Evolutionary conservation across 2,888 invertebrate genomes (phyloP).

Genomic region (Scaptomyza cyrtandrae): DNA sequence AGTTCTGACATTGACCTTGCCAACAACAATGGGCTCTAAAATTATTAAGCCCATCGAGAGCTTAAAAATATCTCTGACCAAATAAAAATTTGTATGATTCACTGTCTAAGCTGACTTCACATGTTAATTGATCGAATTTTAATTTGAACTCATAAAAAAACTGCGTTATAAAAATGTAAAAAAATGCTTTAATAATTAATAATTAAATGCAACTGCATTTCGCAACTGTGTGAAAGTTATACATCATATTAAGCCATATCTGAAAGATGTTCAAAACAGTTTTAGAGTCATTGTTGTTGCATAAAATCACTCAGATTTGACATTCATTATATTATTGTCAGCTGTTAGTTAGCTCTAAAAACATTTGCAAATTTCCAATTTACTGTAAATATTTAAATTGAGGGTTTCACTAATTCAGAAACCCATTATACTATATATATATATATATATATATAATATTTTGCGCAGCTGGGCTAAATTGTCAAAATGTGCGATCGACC

Average conservation of each 20-base stretch:
- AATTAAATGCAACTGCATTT: too few relatives aligned
- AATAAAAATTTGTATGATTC: conserved; percentile 10
- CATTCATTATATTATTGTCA: neutral
- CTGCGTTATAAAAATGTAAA: neutral
- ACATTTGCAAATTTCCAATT: neutral
- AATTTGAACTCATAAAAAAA: neutral
- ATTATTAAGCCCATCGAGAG: neutral
- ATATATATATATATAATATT: neutral
- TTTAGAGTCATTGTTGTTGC: neutral
- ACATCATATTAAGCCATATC: too few relatives aligned
- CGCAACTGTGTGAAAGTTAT: too few relatives aligned
- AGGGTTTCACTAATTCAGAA: neutral
- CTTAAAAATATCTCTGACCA: neutral
- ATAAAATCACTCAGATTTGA: neutral
- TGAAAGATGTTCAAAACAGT: too few relatives aligned
- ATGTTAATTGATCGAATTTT: conserved; percentile 22
- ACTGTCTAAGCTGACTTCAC: neutral
- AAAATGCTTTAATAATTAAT: too few relatives aligned
- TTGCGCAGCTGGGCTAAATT: neutral
- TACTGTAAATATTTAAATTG: neutral
- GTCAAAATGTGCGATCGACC: conserved; percentile 24
- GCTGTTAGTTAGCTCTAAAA: neutral
- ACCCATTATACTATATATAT: neutral
- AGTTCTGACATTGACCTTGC: conserved; percentile 46
- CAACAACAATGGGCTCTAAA: conserved; percentile 8